Percentiles rank a stretch among this genome's conserved stretches.
phyloP scores from a whole-genome alignment of 2,888 invertebrate species.

The Axea sp. region DNA sequence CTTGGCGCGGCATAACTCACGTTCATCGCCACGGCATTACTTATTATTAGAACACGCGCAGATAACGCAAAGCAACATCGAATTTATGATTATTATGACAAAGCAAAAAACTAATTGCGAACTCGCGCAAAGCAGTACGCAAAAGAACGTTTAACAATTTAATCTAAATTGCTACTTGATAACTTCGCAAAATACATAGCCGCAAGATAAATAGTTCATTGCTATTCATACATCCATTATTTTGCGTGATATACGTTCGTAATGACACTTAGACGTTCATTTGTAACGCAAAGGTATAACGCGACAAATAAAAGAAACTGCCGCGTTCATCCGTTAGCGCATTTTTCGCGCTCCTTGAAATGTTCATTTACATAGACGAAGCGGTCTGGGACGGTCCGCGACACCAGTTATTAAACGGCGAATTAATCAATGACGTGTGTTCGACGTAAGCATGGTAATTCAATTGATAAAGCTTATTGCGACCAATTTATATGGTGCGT shows the following conservation, averaged over 20 bases:
- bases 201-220: constrained; percentile 22
- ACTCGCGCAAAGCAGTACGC: not conserved
- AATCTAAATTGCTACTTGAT: constrained; percentile 31
- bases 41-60: constrained; percentile 29
- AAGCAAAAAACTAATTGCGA: not conserved
- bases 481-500: constrained; percentile 19
- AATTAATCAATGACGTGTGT: constrained; percentile 51
- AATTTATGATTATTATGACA: constrained; percentile 5
- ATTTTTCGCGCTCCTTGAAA: constrained; percentile 15
- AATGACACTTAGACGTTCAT: constrained; percentile 30
- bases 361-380: constrained; percentile 41
- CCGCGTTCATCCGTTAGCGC: constrained; percentile 12
- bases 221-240: constrained; percentile 39
- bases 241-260: constrained; percentile 25
- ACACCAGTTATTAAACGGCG: constrained; percentile 36
- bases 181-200: constrained; percentile 17
- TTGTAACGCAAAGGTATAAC: constrained; percentile 20
- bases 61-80: constrained; percentile 9
- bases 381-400: constrained; percentile 8
- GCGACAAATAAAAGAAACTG: constrained; percentile 16
- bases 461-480: constrained; percentile 48
- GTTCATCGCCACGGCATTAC: constrained; percentile 36
- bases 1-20: constrained; percentile 50
- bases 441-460: constrained; percentile 43
- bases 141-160: constrained; percentile 8